A percentile compares a stretch with the other conserved stretches of the same genome.
Evolutionary conservation across 2,888 invertebrate genomes (phyloP).

Genomic region (Mesorhabditis belari): DNA sequence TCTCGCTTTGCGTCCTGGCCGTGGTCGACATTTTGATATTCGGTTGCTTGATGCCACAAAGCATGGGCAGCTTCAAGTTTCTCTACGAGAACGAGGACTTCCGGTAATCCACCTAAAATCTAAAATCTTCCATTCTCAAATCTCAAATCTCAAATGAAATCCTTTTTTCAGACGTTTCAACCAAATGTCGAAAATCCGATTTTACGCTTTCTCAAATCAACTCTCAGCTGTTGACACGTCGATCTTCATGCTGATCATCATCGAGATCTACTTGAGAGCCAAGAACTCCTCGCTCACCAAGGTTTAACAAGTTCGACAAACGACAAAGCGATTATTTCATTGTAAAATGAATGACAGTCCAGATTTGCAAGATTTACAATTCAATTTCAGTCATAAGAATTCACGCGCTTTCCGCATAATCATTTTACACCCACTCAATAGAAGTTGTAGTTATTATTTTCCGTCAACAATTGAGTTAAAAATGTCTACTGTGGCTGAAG

Average conservation of each 20-base stretch:
- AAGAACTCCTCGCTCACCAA: neutral
- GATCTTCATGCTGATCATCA: neutral
- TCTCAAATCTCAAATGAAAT: no score
- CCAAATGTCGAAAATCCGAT: neutral
- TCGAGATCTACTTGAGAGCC: neutral
- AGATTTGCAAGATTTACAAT: no score
- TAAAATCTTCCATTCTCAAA: no score
- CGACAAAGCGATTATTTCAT: no score
- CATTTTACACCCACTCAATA: no score
- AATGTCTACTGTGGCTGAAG: no score
- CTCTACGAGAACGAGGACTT: neutral
- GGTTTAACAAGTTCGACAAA: no score
- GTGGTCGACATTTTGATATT: neutral
- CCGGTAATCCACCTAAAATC: neutral
- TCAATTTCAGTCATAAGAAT: no score
- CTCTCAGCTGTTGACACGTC: neutral
- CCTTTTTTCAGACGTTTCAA: neutral
- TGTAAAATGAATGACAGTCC: no score
- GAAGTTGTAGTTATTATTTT: no score
- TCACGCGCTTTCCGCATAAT: no score
- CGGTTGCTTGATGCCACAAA: neutral
- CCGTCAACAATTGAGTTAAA: no score
- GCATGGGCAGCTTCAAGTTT: neutral
- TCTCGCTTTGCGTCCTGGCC: neutral
- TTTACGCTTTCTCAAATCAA: neutral